Conservation (phyloP, 2,113 vertebrate genomes). For the Podarcis muralis region DNA sequence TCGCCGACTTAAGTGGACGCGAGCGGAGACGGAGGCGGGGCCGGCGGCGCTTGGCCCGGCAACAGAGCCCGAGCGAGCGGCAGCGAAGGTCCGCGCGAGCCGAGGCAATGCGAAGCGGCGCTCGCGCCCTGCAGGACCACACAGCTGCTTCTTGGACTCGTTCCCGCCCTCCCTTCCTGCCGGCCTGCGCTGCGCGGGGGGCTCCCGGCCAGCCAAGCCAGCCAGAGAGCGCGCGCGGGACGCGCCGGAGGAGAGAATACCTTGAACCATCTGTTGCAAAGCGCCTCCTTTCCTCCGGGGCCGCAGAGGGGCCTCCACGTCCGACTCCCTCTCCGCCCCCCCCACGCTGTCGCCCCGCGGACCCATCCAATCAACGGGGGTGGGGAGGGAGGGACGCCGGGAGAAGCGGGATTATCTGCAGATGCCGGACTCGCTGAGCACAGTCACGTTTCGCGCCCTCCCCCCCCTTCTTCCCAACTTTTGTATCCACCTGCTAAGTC, state of each 20-base stretch:
- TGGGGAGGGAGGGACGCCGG: neutral
- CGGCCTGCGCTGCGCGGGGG: constrained; percentile 29
- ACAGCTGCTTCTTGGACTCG: constrained; percentile 48
- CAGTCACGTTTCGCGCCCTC: neutral
- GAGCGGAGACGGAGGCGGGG: neutral
- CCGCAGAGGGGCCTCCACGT: neutral
- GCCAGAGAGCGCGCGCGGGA: constrained; percentile 63
- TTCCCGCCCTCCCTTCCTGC: constrained; percentile 31
- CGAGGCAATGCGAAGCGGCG: neutral
- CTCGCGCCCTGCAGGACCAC: constrained; percentile 34
- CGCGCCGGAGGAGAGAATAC: constrained; percentile 25
- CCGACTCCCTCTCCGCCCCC: neutral
- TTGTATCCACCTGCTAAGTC: neutral
- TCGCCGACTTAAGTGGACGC: neutral
- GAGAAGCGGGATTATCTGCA: neutral
- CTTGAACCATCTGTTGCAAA: constrained; percentile 78
- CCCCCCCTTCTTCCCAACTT: neutral
- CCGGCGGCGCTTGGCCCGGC: neutral
- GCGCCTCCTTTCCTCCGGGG: constrained; percentile 62
- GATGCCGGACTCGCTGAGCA: no score
- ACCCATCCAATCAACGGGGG: neutral
- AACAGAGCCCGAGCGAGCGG: rapidly evolving
- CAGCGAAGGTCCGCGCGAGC: neutral
- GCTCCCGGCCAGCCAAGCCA: constrained; percentile 20
- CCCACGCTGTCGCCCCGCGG: no score